A percentile compares a stretch with the other conserved stretches of the same genome.
Evolutionary conservation across 2,888 invertebrate species (phyloP).

Genomic region (Platycheirus albimanus): DNA sequence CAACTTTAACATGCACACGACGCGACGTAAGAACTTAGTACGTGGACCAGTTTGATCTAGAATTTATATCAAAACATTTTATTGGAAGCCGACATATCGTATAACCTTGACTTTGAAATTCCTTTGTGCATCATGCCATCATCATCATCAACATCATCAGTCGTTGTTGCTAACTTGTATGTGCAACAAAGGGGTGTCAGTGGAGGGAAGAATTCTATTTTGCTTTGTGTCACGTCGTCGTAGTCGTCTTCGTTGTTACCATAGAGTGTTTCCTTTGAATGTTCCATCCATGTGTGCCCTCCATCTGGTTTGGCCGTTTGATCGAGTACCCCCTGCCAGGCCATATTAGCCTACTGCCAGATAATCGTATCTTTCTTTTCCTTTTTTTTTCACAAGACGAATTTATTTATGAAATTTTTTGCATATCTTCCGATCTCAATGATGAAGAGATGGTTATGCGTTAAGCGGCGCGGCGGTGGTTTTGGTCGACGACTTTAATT

Average conservation of each 20-base stretch:
- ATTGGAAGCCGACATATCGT: constrained; percentile 68
- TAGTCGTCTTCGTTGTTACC: background rate
- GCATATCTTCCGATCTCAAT: constrained; percentile 35
- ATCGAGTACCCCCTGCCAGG: constrained; percentile 66
- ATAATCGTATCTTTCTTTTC: constrained; percentile 34
- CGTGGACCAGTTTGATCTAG: constrained; percentile 73
- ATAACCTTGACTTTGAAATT: constrained; percentile 75
- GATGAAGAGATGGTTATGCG: background rate
- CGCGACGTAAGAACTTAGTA: constrained; percentile 64
- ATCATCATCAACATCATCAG: no score
- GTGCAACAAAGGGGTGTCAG: no score
- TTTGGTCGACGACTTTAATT: constrained; percentile 24
- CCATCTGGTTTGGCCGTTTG: constrained; percentile 60
- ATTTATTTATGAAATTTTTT: constrained; percentile 41
- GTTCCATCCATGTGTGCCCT: constrained; percentile 65
- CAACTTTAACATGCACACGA: constrained; percentile 29
- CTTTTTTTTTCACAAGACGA: constrained; percentile 30
- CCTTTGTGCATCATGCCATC: constrained; percentile 69
- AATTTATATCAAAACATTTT: constrained; percentile 61
- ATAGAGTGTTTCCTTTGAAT: constrained; percentile 57
- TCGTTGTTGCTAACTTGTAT: constrained; percentile 9
- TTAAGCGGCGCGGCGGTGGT: background rate
- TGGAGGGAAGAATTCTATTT: background rate
- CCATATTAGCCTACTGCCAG: constrained; percentile 72
- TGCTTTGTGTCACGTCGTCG: background rate